These are phyloP conservation scores for Tetramorium alpestre DNA, from an alignment of 1,140 invertebrate genomes.

Conservation along the genomic window DNA sequence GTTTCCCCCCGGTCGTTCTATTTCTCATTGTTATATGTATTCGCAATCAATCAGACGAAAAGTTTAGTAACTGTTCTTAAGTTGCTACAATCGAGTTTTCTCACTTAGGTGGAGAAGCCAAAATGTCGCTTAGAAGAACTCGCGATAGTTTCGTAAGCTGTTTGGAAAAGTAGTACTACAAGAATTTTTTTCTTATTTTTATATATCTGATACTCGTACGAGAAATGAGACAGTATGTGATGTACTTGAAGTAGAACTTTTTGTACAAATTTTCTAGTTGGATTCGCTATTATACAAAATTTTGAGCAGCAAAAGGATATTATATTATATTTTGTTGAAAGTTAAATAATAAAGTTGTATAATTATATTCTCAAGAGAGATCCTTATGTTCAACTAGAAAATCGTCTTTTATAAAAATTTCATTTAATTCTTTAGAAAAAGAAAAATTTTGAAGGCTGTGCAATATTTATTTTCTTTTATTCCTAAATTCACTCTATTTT, in stretches of 20 bases:
- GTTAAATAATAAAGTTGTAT: neutral
- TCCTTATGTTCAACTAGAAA: neutral
- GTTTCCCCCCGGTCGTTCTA: conserved; percentile 10
- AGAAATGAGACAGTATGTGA: neutral
- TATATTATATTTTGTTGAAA: neutral
- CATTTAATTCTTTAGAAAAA: neutral
- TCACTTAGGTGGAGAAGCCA: neutral
- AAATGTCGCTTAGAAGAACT: neutral
- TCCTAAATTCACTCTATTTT: neutral
- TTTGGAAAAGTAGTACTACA: neutral
- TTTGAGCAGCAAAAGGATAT: neutral
- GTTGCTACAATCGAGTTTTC: neutral
- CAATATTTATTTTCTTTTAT: neutral
- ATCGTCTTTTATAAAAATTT: neutral
- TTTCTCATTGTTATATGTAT: conserved; percentile 27
- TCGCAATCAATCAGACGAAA: conserved; percentile 25
- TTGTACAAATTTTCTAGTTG: neutral
- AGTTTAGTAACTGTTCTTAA: conserved; percentile 12
- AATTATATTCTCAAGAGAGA: neutral
- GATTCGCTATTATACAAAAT: neutral
- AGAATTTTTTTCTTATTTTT: neutral
- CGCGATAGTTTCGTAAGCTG: neutral
- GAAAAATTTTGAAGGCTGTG: neutral
- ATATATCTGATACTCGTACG: neutral
- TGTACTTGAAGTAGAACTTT: neutral